Evolutionary conservation across 2,888 invertebrate genomes (phyloP), one percentile per base, ranked within the genome.

Genomic region (Synanthedon vespiformis): DNA sequence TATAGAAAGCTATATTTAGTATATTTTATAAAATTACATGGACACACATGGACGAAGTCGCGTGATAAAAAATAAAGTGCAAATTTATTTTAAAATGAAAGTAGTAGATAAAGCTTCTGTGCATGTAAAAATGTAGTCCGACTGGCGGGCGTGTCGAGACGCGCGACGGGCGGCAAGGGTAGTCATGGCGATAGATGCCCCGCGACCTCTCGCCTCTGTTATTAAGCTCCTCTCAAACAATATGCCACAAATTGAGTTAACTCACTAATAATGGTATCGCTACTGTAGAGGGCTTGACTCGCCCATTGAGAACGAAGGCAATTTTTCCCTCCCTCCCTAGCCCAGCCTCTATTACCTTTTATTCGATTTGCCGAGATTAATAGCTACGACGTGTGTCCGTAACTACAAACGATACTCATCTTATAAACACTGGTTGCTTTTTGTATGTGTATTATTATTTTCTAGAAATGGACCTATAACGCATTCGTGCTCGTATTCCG

Each of bases 211-310:
- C 78, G 76, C 75, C 78, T 72, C 76, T 83, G 80, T 86, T 85
- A 86, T 86, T 86, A 87, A 82, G 81, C 78, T 76, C 67, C 78
- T 81, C 80, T 80, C 86, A 83, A 86, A 87, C 87, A 87, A 86
- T 86, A 85, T 80, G 80, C 80, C 83, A 64, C 87, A 87, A 86
- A 87, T 87, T 87, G 85, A 85, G 83, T 86, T 85, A 85, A 85
- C 82, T 84, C 79, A 76, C 82, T 87, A 87, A 86, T 87, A 87
- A 86, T 77, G 74, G 80, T 81, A 84, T 84, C 83, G 75, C 70
- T 70, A 68, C 67, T 70, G 74, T 73, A 71, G 75, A 76, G 78
- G 75, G 79, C 73, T 67, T 72, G 64, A 62, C 68, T 70, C 65
- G 69, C 71, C 67, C 74, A 78, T 80, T 74, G 76, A 82, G 76